phyloP scores from a whole-genome alignment of 2,113 vertebrate genomes.

The Rallus limicola region DNA sequence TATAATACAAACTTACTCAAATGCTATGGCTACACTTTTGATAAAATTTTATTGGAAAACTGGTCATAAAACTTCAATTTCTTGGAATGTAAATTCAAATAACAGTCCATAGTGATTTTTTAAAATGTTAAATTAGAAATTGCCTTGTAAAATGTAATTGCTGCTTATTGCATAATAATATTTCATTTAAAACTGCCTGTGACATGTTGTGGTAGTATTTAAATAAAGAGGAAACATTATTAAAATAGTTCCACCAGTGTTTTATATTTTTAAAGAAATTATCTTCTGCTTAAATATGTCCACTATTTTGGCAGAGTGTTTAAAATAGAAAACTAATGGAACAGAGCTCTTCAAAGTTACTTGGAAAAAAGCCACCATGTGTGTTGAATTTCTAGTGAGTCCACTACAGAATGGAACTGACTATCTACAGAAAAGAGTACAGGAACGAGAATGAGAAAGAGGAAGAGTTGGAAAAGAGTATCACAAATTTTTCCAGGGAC shows the following conservation, averaged over 20 bases:
- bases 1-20: conserved; percentile 16
- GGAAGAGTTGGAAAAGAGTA: background rate
- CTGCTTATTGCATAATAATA: conserved; percentile 40
- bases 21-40: background rate
- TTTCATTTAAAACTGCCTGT: conserved; percentile 39
- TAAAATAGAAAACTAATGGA: background rate
- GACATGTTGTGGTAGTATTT: background rate
- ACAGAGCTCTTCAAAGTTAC: background rate
- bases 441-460: too few species aligned
- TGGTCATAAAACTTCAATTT: conserved; percentile 35
- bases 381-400: background rate
- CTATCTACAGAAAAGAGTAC: background rate
- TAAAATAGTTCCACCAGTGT: background rate
- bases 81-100: conserved; percentile 40
- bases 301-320: background rate
- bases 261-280: background rate
- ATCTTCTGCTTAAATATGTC: background rate
- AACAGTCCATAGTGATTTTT: conserved; percentile 24
- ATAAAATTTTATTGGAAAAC: conserved; percentile 48
- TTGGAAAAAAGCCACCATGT: background rate
- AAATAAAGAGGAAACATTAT: conserved; percentile 36
- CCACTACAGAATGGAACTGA: background rate
- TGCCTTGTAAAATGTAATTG: conserved; percentile 45
- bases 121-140: conserved; percentile 32
- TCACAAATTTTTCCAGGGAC: background rate